Evolutionary conservation across 2,888 invertebrate genomes (phyloP).

Genomic region (Lithophane semibrunnea): DNA sequence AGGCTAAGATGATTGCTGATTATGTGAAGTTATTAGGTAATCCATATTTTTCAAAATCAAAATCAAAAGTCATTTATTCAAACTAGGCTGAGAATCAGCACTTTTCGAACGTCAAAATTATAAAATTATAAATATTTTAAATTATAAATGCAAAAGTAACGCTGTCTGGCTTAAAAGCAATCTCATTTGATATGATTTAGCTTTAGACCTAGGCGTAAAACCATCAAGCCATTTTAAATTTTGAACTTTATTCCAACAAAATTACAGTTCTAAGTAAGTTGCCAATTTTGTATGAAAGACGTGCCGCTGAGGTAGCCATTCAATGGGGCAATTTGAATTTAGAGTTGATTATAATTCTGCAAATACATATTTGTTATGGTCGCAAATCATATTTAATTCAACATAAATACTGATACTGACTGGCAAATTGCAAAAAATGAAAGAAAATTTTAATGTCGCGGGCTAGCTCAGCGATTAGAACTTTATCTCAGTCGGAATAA

Average conservation of each 20-base stretch:
- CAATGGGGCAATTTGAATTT: neutral
- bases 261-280: no score
- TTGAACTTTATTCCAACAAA: neutral
- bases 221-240: neutral
- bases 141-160: neutral
- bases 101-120: no score
- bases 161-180: neutral
- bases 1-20: constrained; percentile 84
- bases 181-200: neutral
- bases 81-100: no score
- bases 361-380: neutral
- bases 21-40: constrained; percentile 89
- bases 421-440: neutral
- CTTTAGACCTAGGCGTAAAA: neutral
- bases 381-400: no score
- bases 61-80: no score
- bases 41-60: neutral
- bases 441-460: no score
- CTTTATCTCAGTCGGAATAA: neutral
- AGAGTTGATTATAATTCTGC: neutral
- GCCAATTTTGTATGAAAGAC: no score
- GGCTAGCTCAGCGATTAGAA: neutral
- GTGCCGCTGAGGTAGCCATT: neutral
- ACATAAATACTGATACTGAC: no score
- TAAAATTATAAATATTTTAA: no score